These are phyloP conservation scores for Drosophila orosa DNA, from an alignment of 1,140 invertebrate genomes.

Conservation along the genomic window DNA sequence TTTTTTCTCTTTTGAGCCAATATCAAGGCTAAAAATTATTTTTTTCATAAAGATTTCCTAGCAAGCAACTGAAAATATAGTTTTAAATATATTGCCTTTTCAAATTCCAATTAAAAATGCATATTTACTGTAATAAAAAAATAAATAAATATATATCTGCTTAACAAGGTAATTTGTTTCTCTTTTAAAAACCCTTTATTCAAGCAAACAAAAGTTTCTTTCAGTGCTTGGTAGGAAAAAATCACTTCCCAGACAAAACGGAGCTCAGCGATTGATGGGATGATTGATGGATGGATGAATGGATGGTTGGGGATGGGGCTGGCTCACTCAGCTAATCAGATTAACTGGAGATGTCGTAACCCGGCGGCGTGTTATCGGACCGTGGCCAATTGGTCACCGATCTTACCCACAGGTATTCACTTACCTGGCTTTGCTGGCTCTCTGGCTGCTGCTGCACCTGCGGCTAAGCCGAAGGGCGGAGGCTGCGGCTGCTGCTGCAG, in stretches of 20 bases:
- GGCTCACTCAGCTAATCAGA: slow-evolving; percentile 29
- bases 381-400: slow-evolving; percentile 20
- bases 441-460: slow-evolving; percentile 20
- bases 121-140: not conserved
- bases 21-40: no score
- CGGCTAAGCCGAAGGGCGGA: slow-evolving; percentile 17
- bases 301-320: not conserved
- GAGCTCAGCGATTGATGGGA: slow-evolving; percentile 19
- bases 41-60: not conserved
- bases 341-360: slow-evolving; percentile 33
- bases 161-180: not conserved
- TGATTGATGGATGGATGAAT: slow-evolving; percentile 21
- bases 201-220: not conserved
- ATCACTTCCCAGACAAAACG: slow-evolving; percentile 30
- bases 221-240: not conserved
- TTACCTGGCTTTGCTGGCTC: slow-evolving; percentile 50
- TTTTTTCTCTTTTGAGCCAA: not conserved
- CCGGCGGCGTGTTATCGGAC: slow-evolving; percentile 21
- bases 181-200: not conserved
- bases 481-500: slow-evolving; percentile 17
- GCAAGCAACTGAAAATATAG: not conserved
- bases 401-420: slow-evolving; percentile 24
- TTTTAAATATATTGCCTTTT: not conserved
- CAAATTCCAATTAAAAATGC: no score
- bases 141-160: not conserved